A percentile compares a stretch with the other conserved stretches of the same genome.
Conservation (phyloP, 2,113 vertebrate species). For the Triplophysa rosa region DNA sequence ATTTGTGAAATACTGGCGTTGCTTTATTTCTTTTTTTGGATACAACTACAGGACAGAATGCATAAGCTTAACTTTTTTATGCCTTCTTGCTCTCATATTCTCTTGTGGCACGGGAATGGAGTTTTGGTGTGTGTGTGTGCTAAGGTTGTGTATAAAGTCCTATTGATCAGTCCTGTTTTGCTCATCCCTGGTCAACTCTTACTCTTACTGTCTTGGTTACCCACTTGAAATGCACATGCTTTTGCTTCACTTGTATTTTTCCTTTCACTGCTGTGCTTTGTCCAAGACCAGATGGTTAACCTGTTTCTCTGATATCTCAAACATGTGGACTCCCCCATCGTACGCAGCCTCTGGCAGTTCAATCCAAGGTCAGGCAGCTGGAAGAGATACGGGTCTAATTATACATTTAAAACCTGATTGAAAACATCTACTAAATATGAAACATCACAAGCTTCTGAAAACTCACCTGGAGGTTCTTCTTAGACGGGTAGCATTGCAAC, state of each 20-base stretch:
- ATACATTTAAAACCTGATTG: slow-evolving; percentile 62
- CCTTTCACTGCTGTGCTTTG: slow-evolving; percentile 64
- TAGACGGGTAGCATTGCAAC: neutral
- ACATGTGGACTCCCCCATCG: slow-evolving; percentile 69
- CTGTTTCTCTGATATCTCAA: slow-evolving; percentile 70
- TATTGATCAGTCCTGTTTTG: slow-evolving; percentile 58
- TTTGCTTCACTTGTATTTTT: slow-evolving; percentile 59
- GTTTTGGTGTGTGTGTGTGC: too few relatives aligned
- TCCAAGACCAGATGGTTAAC: slow-evolving; percentile 76
- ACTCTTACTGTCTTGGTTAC: slow-evolving; percentile 68
- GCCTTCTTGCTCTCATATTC: too few relatives aligned
- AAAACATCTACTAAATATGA: slow-evolving; percentile 51
- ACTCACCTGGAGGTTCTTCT: neutral
- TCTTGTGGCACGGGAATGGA: too few relatives aligned
- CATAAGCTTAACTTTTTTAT: too few relatives aligned
- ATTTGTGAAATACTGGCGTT: too few relatives aligned
- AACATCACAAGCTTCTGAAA: slow-evolving; percentile 41
- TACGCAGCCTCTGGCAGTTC: slow-evolving; percentile 64
- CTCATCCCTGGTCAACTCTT: slow-evolving; percentile 68
- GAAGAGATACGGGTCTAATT: slow-evolving; percentile 70
- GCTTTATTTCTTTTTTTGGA: too few relatives aligned
- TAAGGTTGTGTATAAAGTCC: too few relatives aligned
- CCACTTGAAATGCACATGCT: slow-evolving; percentile 68
- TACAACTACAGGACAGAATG: too few relatives aligned
- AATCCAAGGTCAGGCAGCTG: slow-evolving; percentile 68